A percentile compares a stretch with the other conserved stretches of the same genome.
These are phyloP conservation scores for Enteromius viviparus DNA, from an alignment of 2,797 vertebrate species.

Conservation along the genomic window DNA sequence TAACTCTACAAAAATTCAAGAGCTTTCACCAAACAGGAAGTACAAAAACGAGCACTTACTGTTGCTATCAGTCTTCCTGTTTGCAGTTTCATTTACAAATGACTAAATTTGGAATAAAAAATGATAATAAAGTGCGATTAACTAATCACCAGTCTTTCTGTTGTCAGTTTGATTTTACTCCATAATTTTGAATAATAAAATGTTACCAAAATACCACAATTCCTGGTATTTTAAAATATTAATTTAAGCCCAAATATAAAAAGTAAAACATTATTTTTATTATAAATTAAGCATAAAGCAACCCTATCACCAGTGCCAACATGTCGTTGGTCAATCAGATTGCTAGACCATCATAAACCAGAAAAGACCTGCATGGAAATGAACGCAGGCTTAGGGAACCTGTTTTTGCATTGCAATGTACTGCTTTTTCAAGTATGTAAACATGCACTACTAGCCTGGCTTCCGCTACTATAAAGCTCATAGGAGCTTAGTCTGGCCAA, in stretches of 20 bases:
- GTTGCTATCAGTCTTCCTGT: background rate
- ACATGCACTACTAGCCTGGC: too few relatives aligned
- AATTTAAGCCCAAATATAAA: background rate
- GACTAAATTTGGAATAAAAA: background rate
- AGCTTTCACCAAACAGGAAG: slow-evolving; percentile 11
- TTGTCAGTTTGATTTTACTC: background rate
- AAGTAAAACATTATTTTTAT: background rate
- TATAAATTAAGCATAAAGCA: background rate
- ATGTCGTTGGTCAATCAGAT: background rate
- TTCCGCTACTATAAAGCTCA: too few relatives aligned
- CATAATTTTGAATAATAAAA: too few relatives aligned
- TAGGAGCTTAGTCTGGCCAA: too few relatives aligned
- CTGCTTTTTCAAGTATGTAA: background rate
- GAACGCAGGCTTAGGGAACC: background rate
- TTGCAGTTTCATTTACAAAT: background rate
- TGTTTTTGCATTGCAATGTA: slow-evolving; percentile 7
- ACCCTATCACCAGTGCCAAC: background rate
- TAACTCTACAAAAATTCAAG: background rate
- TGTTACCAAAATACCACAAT: too few relatives aligned
- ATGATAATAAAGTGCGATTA: background rate
- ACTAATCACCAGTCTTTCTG: background rate
- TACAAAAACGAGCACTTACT: background rate
- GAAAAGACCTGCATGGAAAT: background rate
- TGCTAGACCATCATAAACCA: background rate
- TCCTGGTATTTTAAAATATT: background rate